Evolutionary conservation across 1,140 invertebrate genomes (phyloP), one percentile per base, ranked within the genome.

Genomic region (Scaptomyza hsui): DNA sequence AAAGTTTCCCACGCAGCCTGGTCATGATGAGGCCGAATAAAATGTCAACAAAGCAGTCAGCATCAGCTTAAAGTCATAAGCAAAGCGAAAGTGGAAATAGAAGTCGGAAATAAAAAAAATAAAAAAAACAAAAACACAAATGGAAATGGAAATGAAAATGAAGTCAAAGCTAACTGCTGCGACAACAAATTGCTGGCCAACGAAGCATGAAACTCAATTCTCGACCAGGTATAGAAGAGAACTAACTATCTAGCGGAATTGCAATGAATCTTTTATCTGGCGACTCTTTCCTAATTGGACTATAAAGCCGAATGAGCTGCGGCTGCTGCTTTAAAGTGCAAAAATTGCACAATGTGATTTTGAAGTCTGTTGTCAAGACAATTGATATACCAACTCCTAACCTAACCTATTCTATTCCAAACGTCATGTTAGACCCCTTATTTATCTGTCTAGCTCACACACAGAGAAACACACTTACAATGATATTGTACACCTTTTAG

Each of bases 101-200:
- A 29, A 51, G 44, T 53, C 41, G 37, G 61, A 56, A 41, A 21
- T 5, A 24, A n/a, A 35, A 21, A 26, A 35, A 21, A 26, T 60
- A 19, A 63, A 69, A 63, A 75, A 52, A 44, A 45, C 59, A 72
- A 68, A n/a, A n/a, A n/a, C n/a, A n/a, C n/a, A n/a, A n/a, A n/a
- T n/a, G n/a, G n/a, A n/a, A n/a, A 69, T 56, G 52, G 39, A 42
- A 47, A 55, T 63, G 67, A 35, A 63, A 55, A 69, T 62, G 24
- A 51, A 63, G 60, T 41, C 63, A 85, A 79, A 85, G 79, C 78
- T 75, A 82, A 81, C 78, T 70, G 69, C 74, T 75, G 78, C 78
- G 78, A 78, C 81, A 80, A 80, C 79, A 75, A 83, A 83, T 85
- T 83, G 79, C 80, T 59, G 56, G 41, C 67, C 47, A 85, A 42